These are phyloP conservation scores for Octomys mimax DNA, from an alignment of 2,797 vertebrate genomes.

Conservation along the genomic window DNA sequence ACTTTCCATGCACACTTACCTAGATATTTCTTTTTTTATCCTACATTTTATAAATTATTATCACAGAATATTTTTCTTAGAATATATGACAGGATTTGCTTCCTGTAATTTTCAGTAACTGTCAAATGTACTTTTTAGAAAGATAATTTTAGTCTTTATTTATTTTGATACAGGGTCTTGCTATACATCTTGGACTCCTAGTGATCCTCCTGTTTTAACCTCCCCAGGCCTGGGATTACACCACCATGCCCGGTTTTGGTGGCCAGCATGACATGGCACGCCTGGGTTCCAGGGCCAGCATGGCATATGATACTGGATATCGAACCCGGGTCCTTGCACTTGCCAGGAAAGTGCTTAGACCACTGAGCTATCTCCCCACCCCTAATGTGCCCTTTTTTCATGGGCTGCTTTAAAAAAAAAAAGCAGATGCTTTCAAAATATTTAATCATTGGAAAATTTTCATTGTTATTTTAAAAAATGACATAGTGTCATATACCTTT, in stretches of 20 bases:
- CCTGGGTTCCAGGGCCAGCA: no score
- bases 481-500: neutral
- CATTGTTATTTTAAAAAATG: conserved; percentile 41
- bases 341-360: no score
- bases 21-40: neutral
- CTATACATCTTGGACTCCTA: no score
- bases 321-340: no score
- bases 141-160: no score
- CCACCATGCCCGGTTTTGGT: no score
- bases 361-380: no score
- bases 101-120: conserved; percentile 22
- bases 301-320: no score
- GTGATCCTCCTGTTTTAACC: no score
- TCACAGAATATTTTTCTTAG: neutral
- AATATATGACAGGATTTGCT: neutral
- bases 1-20: neutral
- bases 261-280: no score
- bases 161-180: no score
- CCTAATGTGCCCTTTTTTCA: neutral
- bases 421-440: conserved; percentile 5
- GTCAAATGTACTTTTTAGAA: neutral
- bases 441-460: neutral
- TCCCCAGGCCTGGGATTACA: no score
- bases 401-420: neutral
- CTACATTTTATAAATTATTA: conserved; percentile 23